Evolutionary conservation across 1,140 invertebrate genomes (phyloP).

Genomic region (Brevipalpus yothersi): DNA sequence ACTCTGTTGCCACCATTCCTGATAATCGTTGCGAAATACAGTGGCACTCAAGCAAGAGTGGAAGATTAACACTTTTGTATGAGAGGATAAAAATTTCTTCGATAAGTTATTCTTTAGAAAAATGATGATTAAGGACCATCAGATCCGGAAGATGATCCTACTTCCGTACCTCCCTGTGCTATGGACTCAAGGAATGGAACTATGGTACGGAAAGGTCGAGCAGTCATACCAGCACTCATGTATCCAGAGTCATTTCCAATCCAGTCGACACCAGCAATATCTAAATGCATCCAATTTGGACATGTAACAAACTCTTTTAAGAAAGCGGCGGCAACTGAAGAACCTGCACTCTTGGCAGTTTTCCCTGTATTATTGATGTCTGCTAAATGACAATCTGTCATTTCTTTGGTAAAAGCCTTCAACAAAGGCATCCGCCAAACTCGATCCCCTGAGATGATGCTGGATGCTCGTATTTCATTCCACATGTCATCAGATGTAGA

Average conservation of each 20-base stretch:
- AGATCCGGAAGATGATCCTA: no score
- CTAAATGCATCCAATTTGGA: constrained; percentile 59
- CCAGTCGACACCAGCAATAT: constrained; percentile 55
- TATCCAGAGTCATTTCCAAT: constrained; percentile 38
- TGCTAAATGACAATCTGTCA: constrained; percentile 36
- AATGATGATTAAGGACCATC: no score
- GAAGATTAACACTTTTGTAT: no score
- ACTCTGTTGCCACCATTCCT: no score
- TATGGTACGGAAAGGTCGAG: constrained; percentile 51
- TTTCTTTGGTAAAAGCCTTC: constrained; percentile 42
- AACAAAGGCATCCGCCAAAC: constrained; percentile 72
- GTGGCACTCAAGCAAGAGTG: no score
- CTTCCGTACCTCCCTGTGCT: no score
- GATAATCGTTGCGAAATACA: no score
- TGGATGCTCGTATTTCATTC: constrained; percentile 28
- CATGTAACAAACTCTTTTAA: constrained; percentile 51
- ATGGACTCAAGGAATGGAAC: constrained; percentile 36
- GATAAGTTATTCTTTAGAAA: no score
- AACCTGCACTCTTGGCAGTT: constrained; percentile 28
- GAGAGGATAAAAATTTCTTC: no score
- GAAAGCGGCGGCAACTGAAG: constrained; percentile 68
- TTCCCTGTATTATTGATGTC: constrained; percentile 30
- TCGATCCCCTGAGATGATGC: constrained; percentile 48
- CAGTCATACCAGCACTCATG: constrained; percentile 29
- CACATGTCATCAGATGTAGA: constrained; percentile 37